These are phyloP conservation scores for Mallotus villosus DNA, from an alignment of 2,797 vertebrate species.

Conservation along the genomic window DNA sequence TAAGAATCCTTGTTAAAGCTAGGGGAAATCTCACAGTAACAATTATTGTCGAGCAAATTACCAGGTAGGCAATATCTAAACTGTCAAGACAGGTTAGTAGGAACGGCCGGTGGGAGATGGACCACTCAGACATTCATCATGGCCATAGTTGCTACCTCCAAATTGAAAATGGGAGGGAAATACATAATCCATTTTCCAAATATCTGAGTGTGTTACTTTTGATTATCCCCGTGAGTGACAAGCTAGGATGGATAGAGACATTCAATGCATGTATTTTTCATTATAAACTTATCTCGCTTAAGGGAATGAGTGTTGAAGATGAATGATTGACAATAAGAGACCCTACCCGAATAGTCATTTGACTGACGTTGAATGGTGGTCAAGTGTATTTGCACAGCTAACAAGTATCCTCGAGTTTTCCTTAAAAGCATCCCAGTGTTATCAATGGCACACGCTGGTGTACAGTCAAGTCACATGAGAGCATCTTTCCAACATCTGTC, in stretches of 20 bases:
- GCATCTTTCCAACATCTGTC: slow-evolving; percentile 74
- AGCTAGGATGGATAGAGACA: slow-evolving; percentile 70
- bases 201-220: slow-evolving; percentile 79
- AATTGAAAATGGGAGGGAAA: slow-evolving; percentile 85
- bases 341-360: slow-evolving; percentile 11
- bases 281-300: slow-evolving; percentile 46
- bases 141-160: slow-evolving; percentile 81
- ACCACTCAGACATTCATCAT: slow-evolving; percentile 95
- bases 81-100: slow-evolving; percentile 96
- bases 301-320: slow-evolving; percentile 40
- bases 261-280: slow-evolving; percentile 56
- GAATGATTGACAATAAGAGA: slow-evolving; percentile 53
- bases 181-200: slow-evolving; percentile 81
- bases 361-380: slow-evolving; percentile 31
- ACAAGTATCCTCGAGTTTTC: slow-evolving; percentile 60
- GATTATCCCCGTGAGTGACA: slow-evolving; percentile 79
- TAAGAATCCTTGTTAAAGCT: slow-evolving; percentile 96
- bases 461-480: slow-evolving; percentile 68
- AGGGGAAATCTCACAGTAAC: slow-evolving; percentile 87
- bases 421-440: slow-evolving; percentile 55
- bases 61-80: slow-evolving; percentile 93
- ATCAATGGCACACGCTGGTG: slow-evolving; percentile 54
- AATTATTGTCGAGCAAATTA: slow-evolving; percentile 97
- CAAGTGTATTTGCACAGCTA: slow-evolving; percentile 21
- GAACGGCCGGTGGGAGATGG: slow-evolving; percentile 89